Conservation (phyloP, 2,888 invertebrate genomes). For the Lasioglossum malachurum region DNA sequence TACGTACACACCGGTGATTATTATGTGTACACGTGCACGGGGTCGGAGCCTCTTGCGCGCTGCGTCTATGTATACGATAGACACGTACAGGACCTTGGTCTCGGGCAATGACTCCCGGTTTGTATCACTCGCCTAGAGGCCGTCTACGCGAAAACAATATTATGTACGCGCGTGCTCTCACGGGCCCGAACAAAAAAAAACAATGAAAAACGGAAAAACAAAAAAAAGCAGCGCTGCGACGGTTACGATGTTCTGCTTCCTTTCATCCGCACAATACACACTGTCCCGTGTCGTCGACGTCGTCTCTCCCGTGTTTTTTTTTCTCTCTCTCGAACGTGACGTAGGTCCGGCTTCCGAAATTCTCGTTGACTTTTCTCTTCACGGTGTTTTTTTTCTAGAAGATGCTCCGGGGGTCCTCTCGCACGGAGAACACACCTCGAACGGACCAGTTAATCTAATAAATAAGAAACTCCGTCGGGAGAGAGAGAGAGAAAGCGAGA, state of each 20-base stretch:
- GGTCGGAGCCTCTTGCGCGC: not conserved
- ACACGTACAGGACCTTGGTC: conserved; percentile 51
- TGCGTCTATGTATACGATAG: conserved; percentile 35
- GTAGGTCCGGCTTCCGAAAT: conserved; percentile 1
- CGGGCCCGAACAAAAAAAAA: conserved; percentile 30
- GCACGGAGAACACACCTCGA: not conserved
- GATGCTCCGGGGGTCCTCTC: not conserved
- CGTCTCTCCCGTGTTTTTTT: not conserved
- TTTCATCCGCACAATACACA: conserved; percentile 24
- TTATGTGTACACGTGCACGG: not conserved
- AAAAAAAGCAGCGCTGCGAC: not conserved
- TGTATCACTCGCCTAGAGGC: conserved; percentile 57
- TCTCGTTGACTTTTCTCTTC: not conserved
- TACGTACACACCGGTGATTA: not conserved
- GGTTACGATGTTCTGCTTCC: not conserved
- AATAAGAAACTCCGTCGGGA: conserved; percentile 38
- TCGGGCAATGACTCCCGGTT: conserved; percentile 59
- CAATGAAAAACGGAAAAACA: not conserved
- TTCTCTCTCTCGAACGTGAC: not conserved
- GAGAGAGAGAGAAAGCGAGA: not conserved
- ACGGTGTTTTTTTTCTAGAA: not conserved
- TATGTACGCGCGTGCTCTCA: conserved; percentile 16
- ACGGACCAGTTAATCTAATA: not conserved
- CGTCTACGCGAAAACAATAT: conserved; percentile 55
- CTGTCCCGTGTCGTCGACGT: not conserved